Evolutionary conservation across 2,113 vertebrate species (phyloP), one percentile per base, ranked within the genome.

Genomic region (Hystrix brachyura): DNA sequence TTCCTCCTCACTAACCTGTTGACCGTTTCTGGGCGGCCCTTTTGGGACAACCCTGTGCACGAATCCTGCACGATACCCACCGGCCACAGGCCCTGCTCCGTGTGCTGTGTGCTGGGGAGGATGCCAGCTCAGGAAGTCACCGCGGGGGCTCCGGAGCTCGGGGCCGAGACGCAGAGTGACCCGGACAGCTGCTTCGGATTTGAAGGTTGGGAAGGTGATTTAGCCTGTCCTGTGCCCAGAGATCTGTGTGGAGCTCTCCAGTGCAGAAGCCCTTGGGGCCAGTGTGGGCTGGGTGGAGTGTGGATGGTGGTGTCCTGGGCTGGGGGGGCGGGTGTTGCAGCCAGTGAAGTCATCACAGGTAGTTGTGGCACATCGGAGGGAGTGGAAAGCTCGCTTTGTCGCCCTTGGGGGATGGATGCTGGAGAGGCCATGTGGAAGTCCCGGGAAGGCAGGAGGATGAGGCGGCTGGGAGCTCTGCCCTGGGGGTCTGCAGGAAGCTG

Each of bases 1-100:
- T 55, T 90, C 59, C 74, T 87, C 23, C 38, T 91, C 27, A 27
- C 69, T 64, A 53, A 53, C 62, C 57, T 83, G 13, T 15, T 32
- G 43, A 6, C 84, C 53, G 38, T 27, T 72, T 82, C 19, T 19
- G 72, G 85, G 27, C 93, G 90, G 17, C 74, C 7, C 11, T 83
- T 90, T 60, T 18, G 91, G 82, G 80, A n/a, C 25, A 71, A 10
- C 34, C 51, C 65, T 72, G 15, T 25, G 87, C 79, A 38, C 0
- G 9, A 0, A 32, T 91, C 14, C 18, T 65, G 71, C 7, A 23
- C 32, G 25, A 3, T 23, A 1, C 21, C 12, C 1, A 0, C 29
- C 11, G 1, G 15, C 78, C 67, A 43, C 62, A 65, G 71, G 21
- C 53, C 29, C 60, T 38, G 25, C 62, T 76, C 13, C 76, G 3